These are phyloP conservation scores for Baccha elongata DNA, from an alignment of 2,888 invertebrate genomes.

Conservation along the genomic window DNA sequence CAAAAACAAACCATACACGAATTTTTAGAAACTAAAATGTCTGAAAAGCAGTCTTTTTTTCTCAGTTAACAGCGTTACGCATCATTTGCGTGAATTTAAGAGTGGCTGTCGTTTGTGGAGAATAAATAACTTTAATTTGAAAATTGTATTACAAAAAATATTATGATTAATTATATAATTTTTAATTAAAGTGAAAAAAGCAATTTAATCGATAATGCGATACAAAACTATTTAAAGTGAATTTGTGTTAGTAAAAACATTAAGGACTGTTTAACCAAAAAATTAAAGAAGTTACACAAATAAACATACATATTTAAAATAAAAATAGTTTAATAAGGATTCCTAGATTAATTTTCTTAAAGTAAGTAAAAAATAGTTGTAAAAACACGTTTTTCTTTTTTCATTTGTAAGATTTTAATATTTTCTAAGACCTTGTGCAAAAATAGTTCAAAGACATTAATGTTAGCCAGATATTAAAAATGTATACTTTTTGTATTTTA, in stretches of 20 bases:
- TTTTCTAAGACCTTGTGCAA: background rate
- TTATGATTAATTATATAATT: conserved; percentile 5
- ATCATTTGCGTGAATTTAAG: conserved; percentile 48
- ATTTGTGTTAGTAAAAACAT: background rate
- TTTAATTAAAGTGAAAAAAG: conserved; percentile 1
- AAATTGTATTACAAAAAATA: background rate
- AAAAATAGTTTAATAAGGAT: background rate
- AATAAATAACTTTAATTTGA: conserved; percentile 1
- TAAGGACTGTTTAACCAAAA: conserved; percentile 5
- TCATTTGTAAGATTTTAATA: background rate
- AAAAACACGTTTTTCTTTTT: background rate
- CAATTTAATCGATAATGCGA: conserved; percentile 2
- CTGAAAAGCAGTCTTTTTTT: conserved; percentile 9
- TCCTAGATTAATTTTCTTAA: background rate
- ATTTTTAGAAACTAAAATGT: conserved; percentile 34
- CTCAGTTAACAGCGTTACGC: conserved; percentile 54
- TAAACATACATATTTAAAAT: background rate
- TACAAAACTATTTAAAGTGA: conserved; percentile 10
- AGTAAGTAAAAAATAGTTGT: background rate
- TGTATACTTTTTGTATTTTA: background rate
- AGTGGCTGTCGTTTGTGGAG: conserved; percentile 30
- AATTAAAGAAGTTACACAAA: background rate
- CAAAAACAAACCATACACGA: conserved; percentile 35
- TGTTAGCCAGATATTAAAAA: background rate
- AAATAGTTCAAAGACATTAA: conserved; percentile 7